Evolutionary conservation across 2,113 vertebrate species (phyloP).

Genomic region (Platysternon megacephalum): DNA sequence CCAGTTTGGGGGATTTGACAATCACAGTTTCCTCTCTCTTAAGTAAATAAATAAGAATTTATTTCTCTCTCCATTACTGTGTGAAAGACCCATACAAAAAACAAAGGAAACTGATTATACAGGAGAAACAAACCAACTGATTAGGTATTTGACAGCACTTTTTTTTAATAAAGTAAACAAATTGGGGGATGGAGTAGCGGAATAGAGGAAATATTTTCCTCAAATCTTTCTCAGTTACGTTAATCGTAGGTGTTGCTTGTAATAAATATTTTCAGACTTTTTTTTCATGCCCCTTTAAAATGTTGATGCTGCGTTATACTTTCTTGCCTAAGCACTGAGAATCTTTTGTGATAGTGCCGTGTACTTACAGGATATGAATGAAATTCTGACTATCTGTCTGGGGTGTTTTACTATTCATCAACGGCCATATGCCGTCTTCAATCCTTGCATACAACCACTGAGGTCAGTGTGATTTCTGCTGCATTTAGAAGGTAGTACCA

Average conservation of each 20-base stretch:
- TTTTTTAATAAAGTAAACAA: neutral
- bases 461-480: neutral
- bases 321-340: neutral
- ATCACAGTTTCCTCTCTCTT: neutral
- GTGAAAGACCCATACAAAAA: neutral
- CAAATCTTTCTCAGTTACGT: rapidly evolving
- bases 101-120: neutral
- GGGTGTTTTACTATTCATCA: neutral
- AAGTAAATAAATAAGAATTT: rapidly evolving
- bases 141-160: neutral
- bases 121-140: neutral
- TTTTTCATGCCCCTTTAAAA: neutral
- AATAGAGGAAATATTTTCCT: neutral
- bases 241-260: neutral
- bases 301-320: neutral
- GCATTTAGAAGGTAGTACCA: neutral
- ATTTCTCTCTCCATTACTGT: neutral
- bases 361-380: neutral
- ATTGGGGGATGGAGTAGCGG: neutral
- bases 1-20: neutral
- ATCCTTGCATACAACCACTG: rapidly evolving
- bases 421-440: rapidly evolving
- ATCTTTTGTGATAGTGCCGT: neutral
- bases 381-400: neutral
- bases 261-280: neutral